A percentile compares a stretch with the other conserved stretches of the same genome.
Evolutionary conservation across 2,888 invertebrate genomes (phyloP).

Genomic region (Malthinus seriepunctatus): DNA sequence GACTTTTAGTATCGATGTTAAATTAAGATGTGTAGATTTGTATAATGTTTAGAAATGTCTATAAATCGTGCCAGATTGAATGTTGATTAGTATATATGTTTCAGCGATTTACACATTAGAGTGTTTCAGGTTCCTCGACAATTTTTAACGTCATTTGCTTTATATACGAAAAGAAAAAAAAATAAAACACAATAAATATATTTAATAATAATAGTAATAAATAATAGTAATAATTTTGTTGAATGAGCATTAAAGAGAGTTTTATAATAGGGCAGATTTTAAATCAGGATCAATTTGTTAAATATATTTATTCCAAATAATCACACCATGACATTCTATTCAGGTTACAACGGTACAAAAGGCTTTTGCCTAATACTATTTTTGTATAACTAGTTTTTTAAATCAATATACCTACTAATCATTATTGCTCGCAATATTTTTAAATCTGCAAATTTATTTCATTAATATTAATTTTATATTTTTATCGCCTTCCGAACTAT

Average conservation of each 20-base stretch:
- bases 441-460: slow-evolving; percentile 26
- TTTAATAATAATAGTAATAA: slow-evolving; percentile 23
- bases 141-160: slow-evolving; percentile 16
- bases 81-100: slow-evolving; percentile 35
- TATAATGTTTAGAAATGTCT: slow-evolving; percentile 40
- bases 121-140: slow-evolving; percentile 30
- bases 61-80: slow-evolving; percentile 41
- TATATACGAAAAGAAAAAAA: background rate
- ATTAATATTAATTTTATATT: slow-evolving; percentile 8
- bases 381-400: slow-evolving; percentile 51
- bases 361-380: slow-evolving; percentile 54
- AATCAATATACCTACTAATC: slow-evolving; percentile 36
- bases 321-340: slow-evolving; percentile 44
- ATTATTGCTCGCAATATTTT: slow-evolving; percentile 35
- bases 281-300: slow-evolving; percentile 21
- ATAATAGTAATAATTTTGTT: background rate
- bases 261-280: slow-evolving; percentile 26
- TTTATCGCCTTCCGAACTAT: background rate
- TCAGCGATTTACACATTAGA: slow-evolving; percentile 33
- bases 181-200: slow-evolving; percentile 17
- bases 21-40: slow-evolving; percentile 46
- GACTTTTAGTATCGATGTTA: slow-evolving; percentile 45
- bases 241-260: slow-evolving; percentile 18
- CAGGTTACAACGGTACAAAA: slow-evolving; percentile 54
- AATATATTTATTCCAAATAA: slow-evolving; percentile 24